These are phyloP conservation scores for Panonychus citri DNA, from an alignment of 1,140 invertebrate species.

Conservation along the genomic window DNA sequence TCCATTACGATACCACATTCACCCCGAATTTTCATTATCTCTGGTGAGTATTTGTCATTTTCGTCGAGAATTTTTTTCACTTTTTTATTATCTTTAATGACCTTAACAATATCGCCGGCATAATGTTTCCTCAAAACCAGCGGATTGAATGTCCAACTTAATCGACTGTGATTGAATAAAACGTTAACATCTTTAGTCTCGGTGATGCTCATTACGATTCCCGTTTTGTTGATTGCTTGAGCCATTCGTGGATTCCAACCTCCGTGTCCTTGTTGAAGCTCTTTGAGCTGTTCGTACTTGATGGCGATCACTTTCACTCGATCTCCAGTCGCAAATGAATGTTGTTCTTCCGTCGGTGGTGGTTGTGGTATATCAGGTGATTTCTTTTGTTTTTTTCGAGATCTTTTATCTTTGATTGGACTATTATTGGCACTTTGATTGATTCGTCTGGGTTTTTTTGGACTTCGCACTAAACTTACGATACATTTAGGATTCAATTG, in stretches of 20 bases:
- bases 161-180: constrained; percentile 54
- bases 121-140: constrained; percentile 41
- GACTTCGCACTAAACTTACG: too few relatives aligned
- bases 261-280: constrained; percentile 65
- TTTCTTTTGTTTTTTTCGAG: too few relatives aligned
- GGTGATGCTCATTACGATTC: constrained; percentile 62
- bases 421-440: too few relatives aligned
- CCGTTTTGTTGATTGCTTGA: constrained; percentile 46
- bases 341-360: too few relatives aligned
- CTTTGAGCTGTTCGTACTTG: constrained; percentile 41
- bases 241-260: constrained; percentile 79
- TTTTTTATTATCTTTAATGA: constrained; percentile 42
- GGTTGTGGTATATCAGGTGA: too few relatives aligned
- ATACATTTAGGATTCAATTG: too few relatives aligned
- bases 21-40: constrained; percentile 53
- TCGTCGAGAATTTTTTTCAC: constrained; percentile 57
- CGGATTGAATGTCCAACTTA: constrained; percentile 77
- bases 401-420: too few relatives aligned
- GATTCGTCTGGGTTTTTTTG: too few relatives aligned
- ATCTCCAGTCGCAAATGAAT: too few relatives aligned
- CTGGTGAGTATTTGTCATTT: constrained; percentile 70
- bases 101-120: constrained; percentile 53
- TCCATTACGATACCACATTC: constrained; percentile 59
- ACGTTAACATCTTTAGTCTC: constrained; percentile 69
- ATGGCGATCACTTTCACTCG: constrained; percentile 55